phyloP scores from a whole-genome alignment of 2,888 invertebrate species.

The Biston stratarius region DNA sequence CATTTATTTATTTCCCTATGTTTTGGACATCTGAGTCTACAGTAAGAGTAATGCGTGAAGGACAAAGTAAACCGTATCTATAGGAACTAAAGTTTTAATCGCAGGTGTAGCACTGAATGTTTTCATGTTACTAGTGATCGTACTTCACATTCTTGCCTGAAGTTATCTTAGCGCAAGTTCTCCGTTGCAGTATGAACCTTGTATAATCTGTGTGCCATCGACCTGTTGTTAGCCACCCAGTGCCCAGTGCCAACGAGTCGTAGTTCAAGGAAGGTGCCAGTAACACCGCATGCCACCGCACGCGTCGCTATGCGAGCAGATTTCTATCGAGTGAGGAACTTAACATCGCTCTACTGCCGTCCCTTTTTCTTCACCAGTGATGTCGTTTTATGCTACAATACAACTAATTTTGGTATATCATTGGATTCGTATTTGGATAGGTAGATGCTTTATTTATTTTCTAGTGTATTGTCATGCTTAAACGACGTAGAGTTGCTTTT shows the following conservation, averaged over 20 bases:
- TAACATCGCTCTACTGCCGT: conserved; percentile 1
- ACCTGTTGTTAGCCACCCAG: conserved; percentile 46
- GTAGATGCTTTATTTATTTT: too few species aligned
- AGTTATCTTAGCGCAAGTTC: conserved; percentile 1
- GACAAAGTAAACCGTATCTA: too few species aligned
- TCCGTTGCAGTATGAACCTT: conserved; percentile 26
- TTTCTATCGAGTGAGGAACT: conserved; percentile 23
- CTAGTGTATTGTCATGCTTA: too few species aligned
- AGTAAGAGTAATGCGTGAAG: too few species aligned
- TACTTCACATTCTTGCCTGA: not conserved
- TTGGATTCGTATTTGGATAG: not conserved
- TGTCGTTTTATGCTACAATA: too few species aligned
- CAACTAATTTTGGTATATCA: not conserved
- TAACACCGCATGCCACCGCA: conserved; percentile 26
- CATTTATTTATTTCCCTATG: too few species aligned
- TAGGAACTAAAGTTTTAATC: too few species aligned
- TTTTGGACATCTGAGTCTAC: too few species aligned
- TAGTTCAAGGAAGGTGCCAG: conserved; percentile 24
- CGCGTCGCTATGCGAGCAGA: conserved; percentile 31
- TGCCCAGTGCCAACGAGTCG: conserved; percentile 28
- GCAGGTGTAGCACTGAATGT: not conserved
- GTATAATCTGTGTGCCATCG: conserved; percentile 45
- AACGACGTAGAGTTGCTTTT: too few species aligned
- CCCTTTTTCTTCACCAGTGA: not conserved
- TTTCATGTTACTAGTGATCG: not conserved